Conservation (phyloP, 37 sponge, comb jelly and placozoan species). For the Theonella swinhoei region DNA sequence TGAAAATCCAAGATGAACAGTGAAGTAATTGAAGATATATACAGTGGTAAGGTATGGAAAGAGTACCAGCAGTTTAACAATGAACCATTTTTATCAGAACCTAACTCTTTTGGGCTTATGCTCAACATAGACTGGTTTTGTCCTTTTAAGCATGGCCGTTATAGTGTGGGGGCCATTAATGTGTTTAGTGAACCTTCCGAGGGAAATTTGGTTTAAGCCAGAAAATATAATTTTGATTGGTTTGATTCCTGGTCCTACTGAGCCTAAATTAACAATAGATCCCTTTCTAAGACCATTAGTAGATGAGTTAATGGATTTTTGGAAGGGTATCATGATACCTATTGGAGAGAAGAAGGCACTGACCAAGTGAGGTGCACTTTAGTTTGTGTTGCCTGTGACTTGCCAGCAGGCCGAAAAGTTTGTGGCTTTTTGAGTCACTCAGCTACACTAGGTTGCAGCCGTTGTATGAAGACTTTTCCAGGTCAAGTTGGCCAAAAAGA, state of each 20-base stretch:
- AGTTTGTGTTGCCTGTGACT: constrained; percentile 33
- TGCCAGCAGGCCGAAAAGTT: constrained; percentile 47
- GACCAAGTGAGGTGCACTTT: constrained; percentile 24
- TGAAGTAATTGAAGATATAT: background rate
- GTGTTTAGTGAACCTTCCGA: constrained; percentile 16
- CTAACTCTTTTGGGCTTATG: background rate
- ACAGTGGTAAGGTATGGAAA: constrained; percentile 40
- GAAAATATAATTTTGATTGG: constrained; percentile 27
- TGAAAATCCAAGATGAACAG: too few species aligned
- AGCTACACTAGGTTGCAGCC: constrained; percentile 27
- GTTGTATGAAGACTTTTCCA: constrained; percentile 15
- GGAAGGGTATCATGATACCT: constrained; percentile 5
- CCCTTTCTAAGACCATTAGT: constrained; percentile 32
- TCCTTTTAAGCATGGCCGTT: constrained; percentile 13
- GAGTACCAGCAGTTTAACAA: background rate
- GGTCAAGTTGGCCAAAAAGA: background rate
- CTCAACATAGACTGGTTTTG: constrained; percentile 48
- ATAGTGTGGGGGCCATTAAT: constrained; percentile 34
- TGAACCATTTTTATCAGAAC: constrained; percentile 12
- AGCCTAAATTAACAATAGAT: constrained; percentile 8
- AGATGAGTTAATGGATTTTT: constrained; percentile 17
- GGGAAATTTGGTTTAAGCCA: background rate
- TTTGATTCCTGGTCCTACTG: constrained; percentile 39
- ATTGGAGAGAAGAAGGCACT: background rate
- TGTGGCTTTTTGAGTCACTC: constrained; percentile 44